Percentiles rank a stretch among this genome's conserved stretches.
phyloP scores from a whole-genome alignment of 2,888 invertebrate species.

The Adelphocoris suturalis region DNA sequence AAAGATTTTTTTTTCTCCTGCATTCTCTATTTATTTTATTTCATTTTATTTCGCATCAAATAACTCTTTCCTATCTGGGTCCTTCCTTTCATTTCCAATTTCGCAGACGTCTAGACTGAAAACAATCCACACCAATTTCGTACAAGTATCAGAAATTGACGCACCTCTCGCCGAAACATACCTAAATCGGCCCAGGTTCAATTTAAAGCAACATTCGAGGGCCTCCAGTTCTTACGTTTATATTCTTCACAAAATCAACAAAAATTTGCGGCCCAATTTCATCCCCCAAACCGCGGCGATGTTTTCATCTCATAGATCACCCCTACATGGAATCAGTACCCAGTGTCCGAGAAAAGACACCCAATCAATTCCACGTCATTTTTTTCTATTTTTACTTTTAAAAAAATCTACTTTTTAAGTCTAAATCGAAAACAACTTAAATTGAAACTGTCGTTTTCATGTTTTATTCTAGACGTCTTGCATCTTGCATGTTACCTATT shows the following conservation, averaged over 20 bases:
- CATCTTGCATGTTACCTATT: slow-evolving; percentile 23
- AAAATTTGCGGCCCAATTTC: neutral
- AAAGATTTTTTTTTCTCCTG: slow-evolving; percentile 21
- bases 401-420: neutral
- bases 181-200: neutral
- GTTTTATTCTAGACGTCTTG: slow-evolving; percentile 50
- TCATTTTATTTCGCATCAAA: slow-evolving; percentile 1
- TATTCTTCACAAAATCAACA: neutral
- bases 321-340: neutral
- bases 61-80: slow-evolving; percentile 44
- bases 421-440: neutral
- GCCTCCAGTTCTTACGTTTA: neutral
- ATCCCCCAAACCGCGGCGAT: neutral
- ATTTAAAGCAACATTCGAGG: neutral
- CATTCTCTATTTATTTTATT: neutral
- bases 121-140: no score
- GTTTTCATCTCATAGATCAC: neutral
- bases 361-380: neutral
- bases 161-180: no score
- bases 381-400: neutral
- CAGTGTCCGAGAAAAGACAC: neutral
- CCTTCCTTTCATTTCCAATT: neutral
- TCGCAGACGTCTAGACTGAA: slow-evolving; percentile 33
- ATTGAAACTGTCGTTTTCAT: neutral
- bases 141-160: no score